These are phyloP conservation scores for Addax nasomaculatus DNA, from an alignment of 2,113 vertebrate genomes.

Conservation along the genomic window DNA sequence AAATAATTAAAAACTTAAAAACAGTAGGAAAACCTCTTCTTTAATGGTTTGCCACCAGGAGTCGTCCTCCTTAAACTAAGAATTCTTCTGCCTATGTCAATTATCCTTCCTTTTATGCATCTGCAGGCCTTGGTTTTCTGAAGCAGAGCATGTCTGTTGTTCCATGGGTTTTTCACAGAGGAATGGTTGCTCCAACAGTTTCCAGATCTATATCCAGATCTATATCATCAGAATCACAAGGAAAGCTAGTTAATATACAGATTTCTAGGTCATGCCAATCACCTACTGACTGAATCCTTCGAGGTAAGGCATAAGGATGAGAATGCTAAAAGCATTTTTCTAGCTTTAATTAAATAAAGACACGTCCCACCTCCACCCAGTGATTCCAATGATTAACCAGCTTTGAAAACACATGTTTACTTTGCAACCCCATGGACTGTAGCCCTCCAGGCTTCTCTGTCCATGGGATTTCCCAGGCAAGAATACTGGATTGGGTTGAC, in stretches of 20 bases:
- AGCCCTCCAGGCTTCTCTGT: neutral
- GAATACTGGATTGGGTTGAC: neutral
- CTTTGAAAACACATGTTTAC: conserved; percentile 3
- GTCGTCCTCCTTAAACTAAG: neutral
- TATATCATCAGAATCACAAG: neutral
- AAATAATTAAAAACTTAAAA: conserved; percentile 44
- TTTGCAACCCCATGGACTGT: neutral
- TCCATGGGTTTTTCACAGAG: neutral
- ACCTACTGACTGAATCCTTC: neutral
- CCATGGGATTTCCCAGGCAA: neutral
- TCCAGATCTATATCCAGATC: neutral
- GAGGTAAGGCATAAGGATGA: neutral
- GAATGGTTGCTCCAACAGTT: neutral
- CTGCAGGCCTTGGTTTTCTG: neutral
- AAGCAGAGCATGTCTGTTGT: neutral
- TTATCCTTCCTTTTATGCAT: neutral
- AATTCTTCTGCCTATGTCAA: neutral
- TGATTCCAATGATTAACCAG: neutral
- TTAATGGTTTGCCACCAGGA: neutral
- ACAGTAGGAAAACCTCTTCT: neutral
- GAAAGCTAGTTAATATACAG: neutral
- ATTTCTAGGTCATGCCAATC: neutral
- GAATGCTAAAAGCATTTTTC: neutral
- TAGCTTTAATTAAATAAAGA: neutral
- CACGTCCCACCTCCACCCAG: neutral